A percentile compares a stretch with the other conserved stretches of the same genome.
phyloP scores from a whole-genome alignment of 2,888 invertebrate species.

The Philhelius pedissequus region DNA sequence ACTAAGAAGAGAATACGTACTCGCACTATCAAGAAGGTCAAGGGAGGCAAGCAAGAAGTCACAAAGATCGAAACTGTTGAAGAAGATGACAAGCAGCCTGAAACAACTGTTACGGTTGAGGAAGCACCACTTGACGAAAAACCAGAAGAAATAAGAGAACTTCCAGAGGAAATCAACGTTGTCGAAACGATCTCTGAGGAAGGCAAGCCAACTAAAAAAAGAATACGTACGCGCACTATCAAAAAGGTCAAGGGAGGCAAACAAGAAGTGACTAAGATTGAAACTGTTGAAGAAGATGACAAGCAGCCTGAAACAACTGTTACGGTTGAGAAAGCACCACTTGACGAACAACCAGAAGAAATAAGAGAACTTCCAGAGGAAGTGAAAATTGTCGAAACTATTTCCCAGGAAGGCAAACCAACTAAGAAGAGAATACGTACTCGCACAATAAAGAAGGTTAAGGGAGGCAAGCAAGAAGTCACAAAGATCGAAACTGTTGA shows the following conservation, averaged over 20 bases:
- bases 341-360: not conserved
- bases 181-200: not conserved
- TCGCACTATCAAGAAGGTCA: slow-evolving; percentile 34
- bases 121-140: slow-evolving; percentile 25
- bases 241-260: slow-evolving; percentile 8
- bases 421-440: slow-evolving; percentile 40
- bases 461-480: slow-evolving; percentile 45
- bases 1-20: slow-evolving; percentile 36
- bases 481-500: slow-evolving; percentile 46
- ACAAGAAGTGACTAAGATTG: slow-evolving; percentile 4
- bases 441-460: slow-evolving; percentile 28
- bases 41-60: slow-evolving; percentile 40
- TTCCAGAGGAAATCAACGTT: not conserved
- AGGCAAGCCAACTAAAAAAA: slow-evolving; percentile 9
- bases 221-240: slow-evolving; percentile 3
- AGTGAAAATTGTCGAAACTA: slow-evolving; percentile 4
- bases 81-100: slow-evolving; percentile 36
- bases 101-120: slow-evolving; percentile 36
- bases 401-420: slow-evolving; percentile 33
- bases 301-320: slow-evolving; percentile 1
- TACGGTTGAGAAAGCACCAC: not conserved
- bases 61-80: slow-evolving; percentile 46
- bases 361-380: slow-evolving; percentile 6
- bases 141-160: not conserved
- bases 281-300: slow-evolving; percentile 11